Conservation (phyloP, 2,797 vertebrate species). For the Cuniculus paca region DNA sequence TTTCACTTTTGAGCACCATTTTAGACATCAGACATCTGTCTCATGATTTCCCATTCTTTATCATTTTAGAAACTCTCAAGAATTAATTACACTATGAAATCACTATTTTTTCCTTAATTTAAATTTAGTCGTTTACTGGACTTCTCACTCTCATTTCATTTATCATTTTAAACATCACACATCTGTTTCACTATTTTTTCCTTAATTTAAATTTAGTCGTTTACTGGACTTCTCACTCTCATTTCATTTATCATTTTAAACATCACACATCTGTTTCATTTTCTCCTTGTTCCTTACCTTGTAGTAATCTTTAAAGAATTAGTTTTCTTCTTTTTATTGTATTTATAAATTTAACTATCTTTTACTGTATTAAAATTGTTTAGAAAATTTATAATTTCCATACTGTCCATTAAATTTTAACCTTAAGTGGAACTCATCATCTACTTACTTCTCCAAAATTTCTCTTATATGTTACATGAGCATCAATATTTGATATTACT, state of each 20-base stretch:
- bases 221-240: background rate
- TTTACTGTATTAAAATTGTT: background rate
- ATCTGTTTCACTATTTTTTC: background rate
- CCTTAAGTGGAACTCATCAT: background rate
- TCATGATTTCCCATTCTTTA: background rate
- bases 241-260: background rate
- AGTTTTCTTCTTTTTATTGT: background rate
- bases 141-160: background rate
- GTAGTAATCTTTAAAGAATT: background rate
- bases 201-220: background rate
- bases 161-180: too few species aligned
- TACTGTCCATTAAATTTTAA: background rate
- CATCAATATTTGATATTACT: background rate
- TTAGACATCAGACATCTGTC: background rate
- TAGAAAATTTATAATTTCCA: background rate
- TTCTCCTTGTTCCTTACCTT: background rate
- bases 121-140: background rate
- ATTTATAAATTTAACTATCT: background rate
- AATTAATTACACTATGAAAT: background rate
- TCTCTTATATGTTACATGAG: background rate
- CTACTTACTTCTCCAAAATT: background rate
- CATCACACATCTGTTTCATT: background rate
- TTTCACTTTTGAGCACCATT: background rate
- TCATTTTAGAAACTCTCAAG: background rate
- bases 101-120: background rate